Base-by-base conservation (phyloP, 1,140 invertebrate species). In the Temnothorax curvispinosus region DNA sequence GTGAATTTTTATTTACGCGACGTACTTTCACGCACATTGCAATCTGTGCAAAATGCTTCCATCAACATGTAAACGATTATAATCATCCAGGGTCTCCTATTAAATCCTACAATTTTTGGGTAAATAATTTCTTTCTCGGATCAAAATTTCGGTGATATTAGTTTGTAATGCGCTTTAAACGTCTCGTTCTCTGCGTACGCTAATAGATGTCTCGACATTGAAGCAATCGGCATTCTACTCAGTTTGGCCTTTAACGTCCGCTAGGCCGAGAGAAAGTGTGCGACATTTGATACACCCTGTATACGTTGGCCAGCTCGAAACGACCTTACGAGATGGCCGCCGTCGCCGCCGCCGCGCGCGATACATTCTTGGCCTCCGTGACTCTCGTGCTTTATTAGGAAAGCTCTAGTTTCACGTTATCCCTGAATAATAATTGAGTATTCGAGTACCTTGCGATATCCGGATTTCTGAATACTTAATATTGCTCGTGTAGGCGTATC, bases 221-320 rank as follows among this genome's bases (percentile, higher is more conserved):
- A 75, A 50, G 69, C 54, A 1, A 50, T 32, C 80, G 41, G 50
- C 80, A 75, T 74, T 84, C 69, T 60, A 38, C 54, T 84, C 21
- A 8, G 41, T 84, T 32, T 74, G 80, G 69, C 56, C 80, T 84
- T 62, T 75, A 84, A 41, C 54, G 52, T 54, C 6, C 44, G 80
- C 41, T 47, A 35, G 11, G 69, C 44, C 54, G 54, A 75, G 80
- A 84, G 80, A 84, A 74, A 84, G 80, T 64, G 41, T 69, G 69
- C 80, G 80, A 84, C 41, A 84, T 84, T 84, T 74, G 69, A 84
- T 84, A 84, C 80, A 84, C 80, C 80, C 69, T 84, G 56, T 84
- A 84, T 75, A 84, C 80, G 69, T 84, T 60, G 80, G 69, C 54
- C 80, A 84, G 80, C 54, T 75, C 69, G 80, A 75, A 84, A 84